Percentiles rank a stretch among this genome's conserved stretches.
Evolutionary conservation across 1,140 invertebrate genomes (phyloP).

Genomic region (Pogonomyrmex californicus): DNA sequence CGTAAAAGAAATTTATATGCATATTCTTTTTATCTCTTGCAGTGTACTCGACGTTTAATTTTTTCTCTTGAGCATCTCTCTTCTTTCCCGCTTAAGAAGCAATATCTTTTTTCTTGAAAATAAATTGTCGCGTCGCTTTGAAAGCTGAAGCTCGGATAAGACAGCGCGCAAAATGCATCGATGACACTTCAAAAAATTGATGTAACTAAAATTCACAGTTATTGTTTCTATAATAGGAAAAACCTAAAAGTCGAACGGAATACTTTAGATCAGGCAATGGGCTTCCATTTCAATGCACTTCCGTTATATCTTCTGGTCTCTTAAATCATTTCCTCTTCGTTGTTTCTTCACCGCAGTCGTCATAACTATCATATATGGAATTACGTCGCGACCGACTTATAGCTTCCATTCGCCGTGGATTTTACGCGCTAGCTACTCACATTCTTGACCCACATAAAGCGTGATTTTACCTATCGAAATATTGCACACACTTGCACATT

Average conservation of each 20-base stretch:
- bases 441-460: constrained; percentile 49
- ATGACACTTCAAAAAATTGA: background rate
- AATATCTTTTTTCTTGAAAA: constrained; percentile 5
- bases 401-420: constrained; percentile 6
- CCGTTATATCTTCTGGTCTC: constrained; percentile 2
- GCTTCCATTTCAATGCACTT: constrained; percentile 42
- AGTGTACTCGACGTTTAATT: constrained; percentile 1
- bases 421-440: constrained; percentile 41
- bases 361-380: constrained; percentile 44
- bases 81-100: background rate
- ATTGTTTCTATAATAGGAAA: constrained; percentile 5
- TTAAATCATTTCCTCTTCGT: constrained; percentile 46
- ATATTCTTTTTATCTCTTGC: background rate
- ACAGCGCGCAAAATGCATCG: background rate
- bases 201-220: background rate
- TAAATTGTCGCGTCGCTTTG: constrained; percentile 13
- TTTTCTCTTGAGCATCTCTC: background rate
- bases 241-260: background rate
- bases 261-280: background rate
- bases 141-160: background rate
- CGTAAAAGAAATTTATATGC: background rate
- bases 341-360: constrained; percentile 31
- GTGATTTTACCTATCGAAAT: constrained; percentile 42
- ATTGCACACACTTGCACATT: constrained; percentile 17
- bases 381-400: constrained; percentile 47